These are phyloP conservation scores for Desoria tigrina DNA, from an alignment of 2,888 invertebrate genomes.

Conservation along the genomic window DNA sequence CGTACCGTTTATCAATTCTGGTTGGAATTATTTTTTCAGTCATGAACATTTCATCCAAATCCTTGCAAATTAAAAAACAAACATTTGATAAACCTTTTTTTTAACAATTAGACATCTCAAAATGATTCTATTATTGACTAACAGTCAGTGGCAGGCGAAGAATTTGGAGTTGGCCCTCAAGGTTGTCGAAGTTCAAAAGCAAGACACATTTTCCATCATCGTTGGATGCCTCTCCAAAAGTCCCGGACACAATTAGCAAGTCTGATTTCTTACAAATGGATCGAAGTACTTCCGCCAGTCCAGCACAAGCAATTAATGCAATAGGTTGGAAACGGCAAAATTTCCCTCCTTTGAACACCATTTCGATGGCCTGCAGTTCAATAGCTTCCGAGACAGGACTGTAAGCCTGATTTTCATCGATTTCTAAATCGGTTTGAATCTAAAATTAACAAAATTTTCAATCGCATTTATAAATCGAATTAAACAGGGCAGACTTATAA, in stretches of 20 bases:
- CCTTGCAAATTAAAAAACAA: too few relatives aligned
- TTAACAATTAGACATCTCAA: too few relatives aligned
- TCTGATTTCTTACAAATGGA: not conserved
- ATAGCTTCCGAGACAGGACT: not conserved
- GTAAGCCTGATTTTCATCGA: not conserved
- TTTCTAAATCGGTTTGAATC: not conserved
- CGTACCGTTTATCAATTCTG: not conserved
- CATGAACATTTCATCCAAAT: not conserved
- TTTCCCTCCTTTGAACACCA: not conserved
- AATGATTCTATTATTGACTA: not conserved
- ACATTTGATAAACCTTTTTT: too few relatives aligned
- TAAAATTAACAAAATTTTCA: too few relatives aligned
- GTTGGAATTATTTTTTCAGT: not conserved
- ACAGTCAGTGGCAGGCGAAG: not conserved
- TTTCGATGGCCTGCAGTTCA: not conserved
- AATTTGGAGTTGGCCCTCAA: not conserved
- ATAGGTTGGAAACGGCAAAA: not conserved
- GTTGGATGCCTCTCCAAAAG: not conserved
- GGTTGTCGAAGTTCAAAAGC: constrained; percentile 6
- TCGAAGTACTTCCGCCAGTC: not conserved
- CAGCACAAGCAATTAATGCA: not conserved
- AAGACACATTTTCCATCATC: not conserved
- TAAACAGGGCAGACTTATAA: too few relatives aligned
- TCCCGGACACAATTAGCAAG: not conserved
- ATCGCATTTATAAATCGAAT: too few relatives aligned